Percentiles rank a stretch among this genome's conserved stretches.
phyloP scores from a whole-genome alignment of 2,113 vertebrate species.

The Hippocampus barbouri region DNA sequence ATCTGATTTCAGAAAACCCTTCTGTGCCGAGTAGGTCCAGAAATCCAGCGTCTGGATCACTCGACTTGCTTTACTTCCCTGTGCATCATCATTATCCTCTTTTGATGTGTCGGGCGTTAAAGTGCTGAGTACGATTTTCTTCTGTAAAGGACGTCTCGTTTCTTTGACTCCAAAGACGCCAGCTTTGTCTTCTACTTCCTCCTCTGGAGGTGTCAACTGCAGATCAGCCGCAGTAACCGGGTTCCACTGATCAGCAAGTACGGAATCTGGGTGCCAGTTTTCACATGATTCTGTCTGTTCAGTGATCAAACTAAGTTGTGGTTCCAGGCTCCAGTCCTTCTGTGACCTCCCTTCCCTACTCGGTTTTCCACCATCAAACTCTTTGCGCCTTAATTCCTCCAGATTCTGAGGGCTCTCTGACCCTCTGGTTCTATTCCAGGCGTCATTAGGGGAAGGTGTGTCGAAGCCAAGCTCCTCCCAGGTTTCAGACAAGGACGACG shows the following conservation, averaged over 20 bases:
- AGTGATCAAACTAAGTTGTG: slow-evolving; percentile 63
- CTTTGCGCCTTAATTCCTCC: slow-evolving; percentile 27
- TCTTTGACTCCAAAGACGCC: slow-evolving; percentile 24
- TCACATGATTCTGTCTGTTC: slow-evolving; percentile 51
- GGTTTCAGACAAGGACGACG: slow-evolving; percentile 74
- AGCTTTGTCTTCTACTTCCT: slow-evolving; percentile 35
- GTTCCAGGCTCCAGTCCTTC: slow-evolving; percentile 40
- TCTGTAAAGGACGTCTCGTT: slow-evolving; percentile 15
- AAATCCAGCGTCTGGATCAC: slow-evolving; percentile 53
- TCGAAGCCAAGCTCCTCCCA: slow-evolving; percentile 84
- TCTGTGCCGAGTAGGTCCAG: slow-evolving; percentile 64
- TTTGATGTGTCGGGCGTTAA: slow-evolving; percentile 67
- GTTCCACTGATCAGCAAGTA: slow-evolving; percentile 49
- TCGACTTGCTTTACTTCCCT: slow-evolving; percentile 34
- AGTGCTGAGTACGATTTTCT: slow-evolving; percentile 37
- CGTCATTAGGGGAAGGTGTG: slow-evolving; percentile 56
- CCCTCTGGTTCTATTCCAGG: slow-evolving; percentile 74
- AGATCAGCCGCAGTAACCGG: slow-evolving; percentile 46
- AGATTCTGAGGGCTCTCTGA: slow-evolving; percentile 44
- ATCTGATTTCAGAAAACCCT: slow-evolving; percentile 65
- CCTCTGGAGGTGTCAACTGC: slow-evolving; percentile 64
- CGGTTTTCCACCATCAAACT: slow-evolving; percentile 17
- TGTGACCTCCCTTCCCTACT: slow-evolving; percentile 31
- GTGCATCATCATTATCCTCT: slow-evolving; percentile 59
- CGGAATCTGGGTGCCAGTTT: slow-evolving; percentile 46